Evolutionary conservation across 2,113 vertebrate species (phyloP), one percentile per base, ranked within the genome.

Genomic region (Neopipo cinnamomea): DNA sequence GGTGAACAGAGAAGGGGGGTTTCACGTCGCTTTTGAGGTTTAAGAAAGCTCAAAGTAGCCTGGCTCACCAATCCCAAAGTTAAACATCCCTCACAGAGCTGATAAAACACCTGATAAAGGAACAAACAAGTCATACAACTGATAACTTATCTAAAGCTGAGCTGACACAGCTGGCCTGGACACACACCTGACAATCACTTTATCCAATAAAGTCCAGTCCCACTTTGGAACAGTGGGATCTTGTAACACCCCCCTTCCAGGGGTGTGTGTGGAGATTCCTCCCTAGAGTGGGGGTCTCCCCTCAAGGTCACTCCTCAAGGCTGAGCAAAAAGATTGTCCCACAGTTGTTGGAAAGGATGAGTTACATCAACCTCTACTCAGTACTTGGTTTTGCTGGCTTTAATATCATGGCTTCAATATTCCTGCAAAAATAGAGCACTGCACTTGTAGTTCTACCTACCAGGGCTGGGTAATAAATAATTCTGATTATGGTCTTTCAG

Each of bases 171-270:
- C 9, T 55, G 52, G 14, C 9, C 28, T 30, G 15, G 52, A 30
- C 52, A 59, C 56, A 59, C 21, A 23, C 5, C 56, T 59, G 35
- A 62, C 59, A 62, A n/a, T 59, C 58, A 37, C 25, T 39, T 27
- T 12, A 39, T 12, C 18, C 16, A 39, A 37, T 47, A 9, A 41
- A 41, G 27, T 18, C 27, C 61, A 63, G 37, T 63, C 61, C 61
- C 37, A 14, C 11, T 30, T 41, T 21, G 41, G 23, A 62, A 52
- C 21, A 46, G 35, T 21, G 52, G 44, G 17, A 22, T 50, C 14
- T 68, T 22, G 44, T 25, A 18, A 52, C 17, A 61, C 0, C 0
- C 1, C 25, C 31, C 27, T 22, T 35, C 17, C 21, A 17, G 20
- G 13, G 25, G 5, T 2, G 2, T 16, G 13, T 42, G 44, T 8